Conservation (phyloP, 2,888 invertebrate species). For the Hydriomena furcata region DNA sequence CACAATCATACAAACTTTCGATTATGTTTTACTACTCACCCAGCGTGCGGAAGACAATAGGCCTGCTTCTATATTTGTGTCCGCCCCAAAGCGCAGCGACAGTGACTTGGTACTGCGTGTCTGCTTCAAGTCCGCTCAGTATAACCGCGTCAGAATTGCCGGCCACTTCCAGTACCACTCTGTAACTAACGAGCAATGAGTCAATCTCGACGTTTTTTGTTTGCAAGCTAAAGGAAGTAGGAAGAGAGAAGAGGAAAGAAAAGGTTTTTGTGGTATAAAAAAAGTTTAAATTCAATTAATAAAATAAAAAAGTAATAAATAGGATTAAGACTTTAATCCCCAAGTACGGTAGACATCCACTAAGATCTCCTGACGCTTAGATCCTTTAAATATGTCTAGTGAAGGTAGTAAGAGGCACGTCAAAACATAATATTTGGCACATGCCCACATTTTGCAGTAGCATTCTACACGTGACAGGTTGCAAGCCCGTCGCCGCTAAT, state of each 20-base stretch:
- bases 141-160: constrained; percentile 94
- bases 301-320: too few relatives aligned
- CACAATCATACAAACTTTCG: too few relatives aligned
- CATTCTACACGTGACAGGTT: too few relatives aligned
- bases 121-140: constrained; percentile 90
- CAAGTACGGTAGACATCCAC: too few relatives aligned
- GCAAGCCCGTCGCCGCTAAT: too few relatives aligned
- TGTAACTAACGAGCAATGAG: constrained; percentile 92
- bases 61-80: constrained; percentile 92
- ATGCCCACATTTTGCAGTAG: too few relatives aligned
- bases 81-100: constrained; percentile 93
- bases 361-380: too few relatives aligned
- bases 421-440: too few relatives aligned
- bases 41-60: constrained; percentile 95
- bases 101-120: constrained; percentile 94
- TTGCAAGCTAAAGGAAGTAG: constrained; percentile 51
- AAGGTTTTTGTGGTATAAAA: constrained; percentile 8
- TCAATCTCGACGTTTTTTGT: constrained; percentile 80
- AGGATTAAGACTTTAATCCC: background rate
- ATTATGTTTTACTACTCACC: too few relatives aligned
- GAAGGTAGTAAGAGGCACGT: too few relatives aligned
- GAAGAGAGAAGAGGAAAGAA: constrained; percentile 53
- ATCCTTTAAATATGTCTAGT: too few relatives aligned
- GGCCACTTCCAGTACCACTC: constrained; percentile 95
- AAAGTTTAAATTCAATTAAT: background rate